These are phyloP conservation scores for Petrocephalus microphthalmus DNA, from an alignment of 2,113 vertebrate genomes.

Conservation along the genomic window DNA sequence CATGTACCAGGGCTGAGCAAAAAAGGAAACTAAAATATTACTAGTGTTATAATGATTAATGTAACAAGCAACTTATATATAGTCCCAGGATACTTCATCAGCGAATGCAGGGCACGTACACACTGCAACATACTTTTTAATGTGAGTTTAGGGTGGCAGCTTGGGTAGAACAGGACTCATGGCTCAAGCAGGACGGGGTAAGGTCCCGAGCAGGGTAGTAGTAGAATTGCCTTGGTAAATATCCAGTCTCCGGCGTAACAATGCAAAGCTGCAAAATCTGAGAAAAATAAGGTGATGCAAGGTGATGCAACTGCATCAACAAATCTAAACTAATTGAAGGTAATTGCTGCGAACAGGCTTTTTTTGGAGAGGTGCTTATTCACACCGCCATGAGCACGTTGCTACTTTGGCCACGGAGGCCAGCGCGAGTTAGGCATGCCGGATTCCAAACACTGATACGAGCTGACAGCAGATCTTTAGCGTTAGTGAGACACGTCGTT, in stretches of 20 bases:
- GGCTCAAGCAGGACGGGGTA: not conserved
- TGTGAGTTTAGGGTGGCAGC: not conserved
- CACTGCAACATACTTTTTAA: not conserved
- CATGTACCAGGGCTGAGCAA: not conserved
- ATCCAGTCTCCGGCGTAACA: not conserved
- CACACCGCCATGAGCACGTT: not conserved
- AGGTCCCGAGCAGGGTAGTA: not conserved
- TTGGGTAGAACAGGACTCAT: not conserved
- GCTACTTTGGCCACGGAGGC: not conserved
- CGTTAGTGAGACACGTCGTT: not conserved
- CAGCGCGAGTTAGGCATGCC: not conserved
- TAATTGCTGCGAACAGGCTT: not conserved
- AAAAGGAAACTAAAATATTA: slow-evolving; percentile 4
- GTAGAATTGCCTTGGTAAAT: not conserved
- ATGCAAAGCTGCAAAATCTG: not conserved
- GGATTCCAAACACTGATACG: not conserved
- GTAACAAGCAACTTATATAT: not conserved
- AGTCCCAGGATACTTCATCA: not conserved
- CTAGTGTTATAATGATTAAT: not conserved
- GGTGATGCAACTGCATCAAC: not conserved
- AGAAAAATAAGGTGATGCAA: not conserved
- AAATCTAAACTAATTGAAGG: not conserved
- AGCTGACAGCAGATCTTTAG: not conserved
- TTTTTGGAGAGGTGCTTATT: not conserved
- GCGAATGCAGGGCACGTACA: not conserved